phyloP scores from a whole-genome alignment of 2,797 vertebrate species.

The Enteromius treurensis region DNA sequence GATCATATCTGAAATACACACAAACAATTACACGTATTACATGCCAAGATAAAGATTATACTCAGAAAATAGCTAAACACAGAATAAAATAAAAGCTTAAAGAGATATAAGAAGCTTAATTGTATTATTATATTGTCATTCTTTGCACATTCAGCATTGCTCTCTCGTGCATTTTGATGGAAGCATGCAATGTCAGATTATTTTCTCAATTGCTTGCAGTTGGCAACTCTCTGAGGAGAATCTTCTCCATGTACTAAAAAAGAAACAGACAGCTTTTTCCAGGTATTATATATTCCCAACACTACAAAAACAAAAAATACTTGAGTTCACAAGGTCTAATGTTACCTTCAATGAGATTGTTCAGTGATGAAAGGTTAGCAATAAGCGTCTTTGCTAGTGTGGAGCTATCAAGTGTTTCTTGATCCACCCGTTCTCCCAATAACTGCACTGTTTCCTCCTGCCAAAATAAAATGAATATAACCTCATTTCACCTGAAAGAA shows the following conservation, averaged over 20 bases:
- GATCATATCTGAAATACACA: constrained; percentile 82
- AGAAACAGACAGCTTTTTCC: neutral
- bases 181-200: neutral
- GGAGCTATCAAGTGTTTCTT: constrained; percentile 79
- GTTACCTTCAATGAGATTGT: constrained; percentile 86
- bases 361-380: constrained; percentile 81
- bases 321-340: neutral
- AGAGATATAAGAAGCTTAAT: neutral
- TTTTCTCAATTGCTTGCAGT: neutral
- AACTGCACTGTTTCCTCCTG: constrained; percentile 79
- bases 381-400: constrained; percentile 81
- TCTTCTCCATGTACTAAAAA: constrained; percentile 1
- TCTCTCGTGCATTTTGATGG: neutral
- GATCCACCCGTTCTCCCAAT: constrained; percentile 76
- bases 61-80: neutral
- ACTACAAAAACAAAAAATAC: neutral
- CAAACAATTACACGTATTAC: constrained; percentile 2
- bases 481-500: constrained; percentile 10
- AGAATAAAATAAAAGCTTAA: neutral
- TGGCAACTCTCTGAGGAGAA: neutral
- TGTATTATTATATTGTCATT: neutral
- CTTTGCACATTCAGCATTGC: neutral
- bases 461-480: constrained; percentile 66
- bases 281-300: neutral
- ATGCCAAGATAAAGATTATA: neutral